Base-by-base conservation (phyloP, 2,113 vertebrate species). In the Lepus americanus region DNA sequence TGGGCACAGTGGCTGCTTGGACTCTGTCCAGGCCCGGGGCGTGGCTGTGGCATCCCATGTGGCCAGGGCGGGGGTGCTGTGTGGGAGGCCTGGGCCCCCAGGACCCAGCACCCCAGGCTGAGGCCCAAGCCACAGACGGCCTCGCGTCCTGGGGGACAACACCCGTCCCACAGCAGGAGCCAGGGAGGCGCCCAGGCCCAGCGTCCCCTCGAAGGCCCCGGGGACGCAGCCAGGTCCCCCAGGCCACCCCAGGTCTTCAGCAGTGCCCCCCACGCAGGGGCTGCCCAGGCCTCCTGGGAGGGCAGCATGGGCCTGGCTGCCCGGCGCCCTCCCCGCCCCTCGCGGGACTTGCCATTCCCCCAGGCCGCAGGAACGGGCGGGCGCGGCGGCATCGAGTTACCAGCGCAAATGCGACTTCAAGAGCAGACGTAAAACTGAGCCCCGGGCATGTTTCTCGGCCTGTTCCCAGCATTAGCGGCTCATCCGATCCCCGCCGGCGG, bases 391-490 rank as follows among this genome's bases (percentile, higher is more conserved):
- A 0, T 99, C 94, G 0, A 97, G 98, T 99, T 98, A 98, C 98
- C 96, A 94, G 97, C 96, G 79, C 97, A 92, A 95, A 97, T 95
- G 97, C 97, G 97, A 98, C 98, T 98, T 98, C 98, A 98, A 98
- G 97, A 95, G 97, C 96, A 64, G 98, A 97, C 94, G 81, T 98
- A 98, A 98, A 98, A 96, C 97, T 82, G 98, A 97, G 98, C 97
- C 97, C 29, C 33, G 97, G 96, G 95, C 98, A 98, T 98, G 98
- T 96, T 98, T 98, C 97, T 95, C 97, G 97, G 97, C 80, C 97
- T 97, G 95, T 96, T 96, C 84, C 97, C 97, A 92, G 97, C 98
- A 98, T 98, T 98, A 98, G 98, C 98, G 98, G 97, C 98, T 98
- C 98, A 98, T 98, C 98, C 91, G 98, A 99, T 98, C 98, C 98